phyloP scores from a whole-genome alignment of 2,888 invertebrate genomes.

The Phortica magna region DNA sequence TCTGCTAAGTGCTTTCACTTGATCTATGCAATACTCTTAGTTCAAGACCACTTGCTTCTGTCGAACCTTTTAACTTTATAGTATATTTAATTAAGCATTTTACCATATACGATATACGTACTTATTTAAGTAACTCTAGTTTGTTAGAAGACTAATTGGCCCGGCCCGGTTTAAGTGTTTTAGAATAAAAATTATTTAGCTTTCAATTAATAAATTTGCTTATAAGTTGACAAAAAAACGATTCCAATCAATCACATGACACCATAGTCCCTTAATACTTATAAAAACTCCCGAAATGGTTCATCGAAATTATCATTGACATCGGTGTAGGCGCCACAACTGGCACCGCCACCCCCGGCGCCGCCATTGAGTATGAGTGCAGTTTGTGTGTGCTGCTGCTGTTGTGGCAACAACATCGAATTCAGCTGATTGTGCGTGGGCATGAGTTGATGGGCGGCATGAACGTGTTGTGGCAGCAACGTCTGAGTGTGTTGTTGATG shows the following conservation, averaged over 20 bases:
- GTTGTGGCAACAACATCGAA: conserved; percentile 38
- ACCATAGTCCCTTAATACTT: conserved; percentile 49
- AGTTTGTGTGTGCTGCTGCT: conserved; percentile 28
- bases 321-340: conserved; percentile 60
- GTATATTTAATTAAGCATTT: too few species aligned
- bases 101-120: too few species aligned
- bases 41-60: too few species aligned
- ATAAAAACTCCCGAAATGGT: conserved; percentile 77
- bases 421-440: conserved; percentile 44
- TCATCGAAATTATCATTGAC: conserved; percentile 76
- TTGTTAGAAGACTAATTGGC: too few species aligned
- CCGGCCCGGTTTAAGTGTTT: too few species aligned
- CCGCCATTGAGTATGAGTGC: conserved; percentile 63
- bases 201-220: too few species aligned
- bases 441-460: conserved; percentile 54
- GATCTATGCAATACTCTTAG: too few species aligned
- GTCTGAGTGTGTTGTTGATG: conserved; percentile 49
- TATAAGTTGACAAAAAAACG: not conserved
- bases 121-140: too few species aligned
- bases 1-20: too few species aligned
- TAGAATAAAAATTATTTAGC: too few species aligned
- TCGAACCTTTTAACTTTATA: too few species aligned
- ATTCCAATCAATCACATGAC: not conserved
- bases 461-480: conserved; percentile 53
- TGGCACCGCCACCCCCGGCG: conserved; percentile 40